Evolutionary conservation across 2,113 vertebrate species (phyloP), one percentile per base, ranked within the genome.

Genomic region (Oophaga pumilio): DNA sequence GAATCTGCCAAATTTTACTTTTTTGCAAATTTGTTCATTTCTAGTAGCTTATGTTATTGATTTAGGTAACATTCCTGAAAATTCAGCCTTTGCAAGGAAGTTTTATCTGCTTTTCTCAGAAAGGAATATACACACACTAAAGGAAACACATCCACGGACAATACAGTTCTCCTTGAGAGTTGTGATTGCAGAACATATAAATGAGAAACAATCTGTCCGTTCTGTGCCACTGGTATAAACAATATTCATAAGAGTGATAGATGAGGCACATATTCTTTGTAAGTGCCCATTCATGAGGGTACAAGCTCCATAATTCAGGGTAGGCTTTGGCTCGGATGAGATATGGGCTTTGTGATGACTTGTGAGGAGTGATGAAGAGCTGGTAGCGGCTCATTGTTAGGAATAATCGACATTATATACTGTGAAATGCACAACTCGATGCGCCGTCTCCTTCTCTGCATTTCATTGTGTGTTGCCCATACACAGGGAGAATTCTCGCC

Each of bases 201-300:
- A 87, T 82, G 79, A 87, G 86, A 74, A 87, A 87, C 78, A 82
- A 60, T 64, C 86, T 53, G 66, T 82, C 86, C 53, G 24, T 52
- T 22, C 57, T 11, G 33, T 52, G 79, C 86, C 74, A 26, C 15
- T 20, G 53, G 86, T 82, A 81, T 82, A 82, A 76, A 82, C 53
- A 76, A 82, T 87, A 43, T 82, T 57, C 86, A 82, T 62, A 82
- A 62, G 71, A 76, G 53, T 87, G 86, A 87, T 82, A 43, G 60
- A 87, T 82, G 86, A 87, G 86, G 64, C 79, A 74, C 76, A 87
- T 82, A 82, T 82, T 87, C 86, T 76, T 82, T 82, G 68, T 73
- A 87, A 87, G 86, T 82, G 86, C 86, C 64, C 78, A 26, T 87
- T 82, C 79, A 87, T 74, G 68, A 87, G 86, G 33, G 79, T 76